Evolutionary conservation across 2,113 vertebrate species (phyloP).

Genomic region (Odocoileus virginianus): DNA sequence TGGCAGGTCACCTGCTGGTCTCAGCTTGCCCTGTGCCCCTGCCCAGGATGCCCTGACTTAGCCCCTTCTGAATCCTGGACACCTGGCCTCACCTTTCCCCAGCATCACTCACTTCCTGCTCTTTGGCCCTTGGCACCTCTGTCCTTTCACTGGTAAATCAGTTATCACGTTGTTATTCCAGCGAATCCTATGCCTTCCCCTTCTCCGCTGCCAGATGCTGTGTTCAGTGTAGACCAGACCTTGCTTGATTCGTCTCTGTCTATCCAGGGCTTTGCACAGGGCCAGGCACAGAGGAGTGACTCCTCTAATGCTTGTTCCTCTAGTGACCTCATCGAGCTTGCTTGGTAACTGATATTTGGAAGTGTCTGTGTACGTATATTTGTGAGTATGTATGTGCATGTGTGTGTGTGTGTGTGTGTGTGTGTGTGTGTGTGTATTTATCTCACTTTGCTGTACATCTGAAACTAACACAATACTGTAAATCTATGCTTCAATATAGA

Average conservation of each 20-base stretch:
- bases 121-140: neutral
- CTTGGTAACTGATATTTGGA: neutral
- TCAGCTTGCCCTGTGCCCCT: neutral
- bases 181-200: neutral
- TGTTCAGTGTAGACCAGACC: neutral
- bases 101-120: neutral
- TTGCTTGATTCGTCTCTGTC: neutral
- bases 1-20: neutral
- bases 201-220: neutral
- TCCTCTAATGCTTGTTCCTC: neutral
- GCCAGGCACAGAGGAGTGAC: neutral
- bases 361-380: neutral
- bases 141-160: neutral
- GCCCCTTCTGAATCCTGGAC: neutral
- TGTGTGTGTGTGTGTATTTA: neutral
- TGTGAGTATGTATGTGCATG: neutral
- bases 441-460: neutral
- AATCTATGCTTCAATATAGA: neutral
- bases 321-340: neutral
- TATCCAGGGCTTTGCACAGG: neutral
- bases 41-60: neutral
- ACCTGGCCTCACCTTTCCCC: neutral
- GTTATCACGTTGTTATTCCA: neutral
- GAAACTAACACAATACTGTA: neutral
- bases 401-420: fast-evolving